These are phyloP conservation scores for Aurelia aurita DNA, from an alignment of 30 jellyfish, hydroid and myxozoan species.

Conservation along the genomic window DNA sequence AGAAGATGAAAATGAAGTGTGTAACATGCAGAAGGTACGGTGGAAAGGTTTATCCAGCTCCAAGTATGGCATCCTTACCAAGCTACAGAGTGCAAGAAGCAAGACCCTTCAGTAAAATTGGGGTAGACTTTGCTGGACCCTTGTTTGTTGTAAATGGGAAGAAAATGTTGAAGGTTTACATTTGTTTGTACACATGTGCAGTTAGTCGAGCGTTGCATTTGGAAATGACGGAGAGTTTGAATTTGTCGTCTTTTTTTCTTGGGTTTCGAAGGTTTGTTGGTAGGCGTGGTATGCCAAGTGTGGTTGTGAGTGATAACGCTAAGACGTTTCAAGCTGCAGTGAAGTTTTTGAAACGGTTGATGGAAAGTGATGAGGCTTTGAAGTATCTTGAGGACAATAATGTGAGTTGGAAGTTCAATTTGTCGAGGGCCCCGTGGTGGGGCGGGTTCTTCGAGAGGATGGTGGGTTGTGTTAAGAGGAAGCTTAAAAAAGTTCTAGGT, in stretches of 20 bases:
- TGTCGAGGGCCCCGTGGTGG: conserved; percentile 66
- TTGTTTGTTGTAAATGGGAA: background rate
- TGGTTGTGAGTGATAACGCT: conserved; percentile 15
- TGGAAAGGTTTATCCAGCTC: conserved; percentile 9
- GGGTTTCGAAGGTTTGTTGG: conserved; percentile 4
- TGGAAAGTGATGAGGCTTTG: conserved; percentile 40
- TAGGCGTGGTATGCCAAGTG: conserved; percentile 5
- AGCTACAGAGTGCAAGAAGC: conserved; percentile 25
- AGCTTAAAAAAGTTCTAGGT: conserved; percentile 32
- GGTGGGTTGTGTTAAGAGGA: conserved; percentile 48
- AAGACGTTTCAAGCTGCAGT: conserved; percentile 15
- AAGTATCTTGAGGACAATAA: conserved; percentile 8
- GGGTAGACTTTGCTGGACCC: conserved; percentile 63
- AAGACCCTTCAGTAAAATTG: conserved; percentile 34
- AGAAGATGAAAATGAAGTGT: conserved; percentile 11
- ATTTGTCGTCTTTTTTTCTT: conserved; percentile 25
- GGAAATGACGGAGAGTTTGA: too few species aligned
- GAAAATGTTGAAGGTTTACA: background rate
- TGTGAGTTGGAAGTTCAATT: conserved; percentile 22
- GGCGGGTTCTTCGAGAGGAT: conserved; percentile 63
- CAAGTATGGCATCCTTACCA: conserved; percentile 22
- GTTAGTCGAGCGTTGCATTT: conserved; percentile 52
- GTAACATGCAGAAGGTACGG: conserved; percentile 16
- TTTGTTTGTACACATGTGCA: conserved; percentile 27
- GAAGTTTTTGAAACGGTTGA: background rate